These are phyloP conservation scores for Platygyra sinensis DNA, from an alignment of 64 coral and sea anemone genomes.

Conservation along the genomic window DNA sequence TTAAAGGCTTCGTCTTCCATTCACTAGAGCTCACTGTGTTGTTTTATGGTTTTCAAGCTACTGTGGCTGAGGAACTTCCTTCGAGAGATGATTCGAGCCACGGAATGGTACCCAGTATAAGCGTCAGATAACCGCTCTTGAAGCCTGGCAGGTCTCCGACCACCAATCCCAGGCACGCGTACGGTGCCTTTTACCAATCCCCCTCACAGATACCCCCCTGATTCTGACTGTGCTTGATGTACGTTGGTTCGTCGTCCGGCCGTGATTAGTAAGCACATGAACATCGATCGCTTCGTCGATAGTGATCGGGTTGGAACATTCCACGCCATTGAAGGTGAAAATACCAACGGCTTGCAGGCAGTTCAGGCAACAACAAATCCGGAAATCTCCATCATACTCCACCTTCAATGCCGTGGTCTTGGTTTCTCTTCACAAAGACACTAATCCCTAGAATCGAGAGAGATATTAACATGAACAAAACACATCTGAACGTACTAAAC, in stretches of 20 bases:
- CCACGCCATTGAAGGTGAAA: constrained; percentile 20
- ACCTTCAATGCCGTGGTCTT: not conserved
- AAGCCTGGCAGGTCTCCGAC: not conserved
- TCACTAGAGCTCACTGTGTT: not conserved
- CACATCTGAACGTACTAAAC: too few species aligned
- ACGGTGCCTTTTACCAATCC: not conserved
- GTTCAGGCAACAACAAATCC: not conserved
- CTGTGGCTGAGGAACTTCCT: not conserved
- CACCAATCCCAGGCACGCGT: not conserved
- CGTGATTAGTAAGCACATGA: not conserved
- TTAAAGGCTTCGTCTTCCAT: too few species aligned
- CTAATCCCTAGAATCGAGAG: not conserved
- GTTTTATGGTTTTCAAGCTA: too few species aligned
- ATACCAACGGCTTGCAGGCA: constrained; percentile 40
- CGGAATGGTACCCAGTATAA: not conserved
- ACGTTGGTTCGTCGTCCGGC: not conserved
- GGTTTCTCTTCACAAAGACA: not conserved
- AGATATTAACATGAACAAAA: too few species aligned
- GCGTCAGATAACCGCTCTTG: not conserved
- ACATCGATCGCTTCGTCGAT: constrained; percentile 24
- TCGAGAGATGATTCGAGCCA: not conserved
- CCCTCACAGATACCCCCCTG: constrained; percentile 16
- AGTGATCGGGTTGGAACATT: constrained; percentile 9
- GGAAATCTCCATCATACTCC: constrained; percentile 9
- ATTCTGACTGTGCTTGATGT: constrained; percentile 26